phyloP scores from a whole-genome alignment of 2,888 invertebrate species.

The Imbricaverruca yamaguchii region DNA sequence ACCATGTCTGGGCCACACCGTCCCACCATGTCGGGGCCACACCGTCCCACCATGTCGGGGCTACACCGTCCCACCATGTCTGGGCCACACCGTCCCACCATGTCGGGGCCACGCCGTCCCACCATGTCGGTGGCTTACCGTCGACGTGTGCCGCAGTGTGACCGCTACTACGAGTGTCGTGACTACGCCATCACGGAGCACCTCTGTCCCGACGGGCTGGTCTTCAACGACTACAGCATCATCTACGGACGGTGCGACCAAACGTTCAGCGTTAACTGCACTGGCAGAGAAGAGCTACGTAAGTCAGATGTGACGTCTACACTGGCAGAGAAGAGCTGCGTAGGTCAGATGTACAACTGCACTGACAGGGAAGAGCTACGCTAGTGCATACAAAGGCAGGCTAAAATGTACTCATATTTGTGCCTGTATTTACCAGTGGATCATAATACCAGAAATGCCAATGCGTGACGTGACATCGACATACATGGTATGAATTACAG shows the following conservation, averaged over 20 bases:
- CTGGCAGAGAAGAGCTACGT: slow-evolving; percentile 30
- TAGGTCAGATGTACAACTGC: neutral
- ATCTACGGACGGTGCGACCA: slow-evolving; percentile 63
- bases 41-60: too few relatives aligned
- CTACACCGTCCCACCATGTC: neutral
- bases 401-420: neutral
- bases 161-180: slow-evolving; percentile 72
- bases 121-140: too few relatives aligned
- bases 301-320: slow-evolving; percentile 12
- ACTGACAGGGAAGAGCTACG: neutral
- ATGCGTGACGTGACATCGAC: too few relatives aligned
- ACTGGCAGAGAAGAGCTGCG: neutral
- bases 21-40: neutral
- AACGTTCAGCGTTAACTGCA: slow-evolving; percentile 28
- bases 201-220: slow-evolving; percentile 78
- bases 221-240: slow-evolving; percentile 75
- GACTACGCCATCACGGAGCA: slow-evolving; percentile 66
- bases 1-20: neutral
- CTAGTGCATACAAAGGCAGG: neutral
- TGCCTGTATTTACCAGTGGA: too few relatives aligned
- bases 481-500: too few relatives aligned
- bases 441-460: too few relatives aligned
- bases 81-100: neutral
- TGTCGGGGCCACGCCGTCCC: neutral
- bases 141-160: slow-evolving; percentile 59